Evolutionary conservation across 1,140 invertebrate genomes (phyloP).

Genomic region (Anastrepha ludens): DNA sequence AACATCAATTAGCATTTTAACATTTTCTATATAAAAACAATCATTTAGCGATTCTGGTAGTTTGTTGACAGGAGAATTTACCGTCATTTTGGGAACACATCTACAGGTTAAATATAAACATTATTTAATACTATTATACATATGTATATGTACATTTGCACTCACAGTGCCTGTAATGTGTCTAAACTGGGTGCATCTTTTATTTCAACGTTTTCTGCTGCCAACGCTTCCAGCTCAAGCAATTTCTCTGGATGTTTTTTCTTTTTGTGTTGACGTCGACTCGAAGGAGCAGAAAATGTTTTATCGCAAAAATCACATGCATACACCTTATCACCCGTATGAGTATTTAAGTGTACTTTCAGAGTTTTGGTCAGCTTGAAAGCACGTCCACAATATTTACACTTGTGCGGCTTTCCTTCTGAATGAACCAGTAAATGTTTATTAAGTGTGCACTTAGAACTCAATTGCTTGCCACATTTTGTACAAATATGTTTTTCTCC

Average conservation of each 20-base stretch:
- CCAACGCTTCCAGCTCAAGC: background rate
- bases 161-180: background rate
- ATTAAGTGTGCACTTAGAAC: conserved; percentile 20
- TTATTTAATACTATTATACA: too few relatives aligned
- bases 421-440: conserved; percentile 28
- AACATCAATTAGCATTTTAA: too few relatives aligned
- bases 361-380: conserved; percentile 32
- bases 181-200: background rate
- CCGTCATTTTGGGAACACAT: background rate
- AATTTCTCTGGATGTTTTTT: conserved; percentile 30
- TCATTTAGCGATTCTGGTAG: too few relatives aligned
- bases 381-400: conserved; percentile 33
- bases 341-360: conserved; percentile 37
- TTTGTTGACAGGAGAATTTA: too few relatives aligned
- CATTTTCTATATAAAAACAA: background rate
- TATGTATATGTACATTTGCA: background rate
- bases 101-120: background rate
- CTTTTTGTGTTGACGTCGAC: conserved; percentile 31
- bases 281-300: background rate
- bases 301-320: conserved; percentile 25
- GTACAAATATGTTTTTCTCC: conserved; percentile 15
- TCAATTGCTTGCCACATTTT: conserved; percentile 15
- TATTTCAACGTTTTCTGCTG: background rate
- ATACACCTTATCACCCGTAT: conserved; percentile 4
- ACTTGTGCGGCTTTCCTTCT: conserved; percentile 13